Base-by-base conservation (phyloP, 2,113 vertebrate genomes). In the Otocyon megalotis region DNA sequence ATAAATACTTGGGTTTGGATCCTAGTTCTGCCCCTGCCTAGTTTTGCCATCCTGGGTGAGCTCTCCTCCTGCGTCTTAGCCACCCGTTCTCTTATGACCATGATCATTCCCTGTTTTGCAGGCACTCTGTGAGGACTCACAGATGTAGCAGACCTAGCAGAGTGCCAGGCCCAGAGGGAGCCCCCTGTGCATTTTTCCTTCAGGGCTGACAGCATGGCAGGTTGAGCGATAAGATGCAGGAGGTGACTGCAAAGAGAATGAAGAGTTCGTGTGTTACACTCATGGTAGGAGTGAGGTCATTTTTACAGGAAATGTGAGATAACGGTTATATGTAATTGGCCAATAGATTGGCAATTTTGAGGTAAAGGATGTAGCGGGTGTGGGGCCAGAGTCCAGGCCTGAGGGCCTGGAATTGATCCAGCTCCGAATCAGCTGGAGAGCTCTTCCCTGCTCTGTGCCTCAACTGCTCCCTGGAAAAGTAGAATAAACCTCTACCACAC, bases 281-380 rank as follows among this genome's bases (percentile, higher is more conserved):
- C 24, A 9, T 8, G 2, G 22, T 16, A n/a, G 15, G 43, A 90
- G 32, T 26, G 4, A 22, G 8, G 2, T 54, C 13, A 0, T 67
- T 79, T 96, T 88, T 26, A 13, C 14, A 92, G 62, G 32, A 80
- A 95, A 65, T 50, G n/a, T 86, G 79, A 89, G 96, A 24, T 9
- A 37, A 37, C 56, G 22, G 20, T 91, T 87, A 63, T 17, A 37
- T 54, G 53, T 48, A 24, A 24, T 13, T 50, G 72, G 17, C 32
- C 84, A 60, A 32, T 16, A 63, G 50, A 90, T 72, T 30, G 62
- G 24, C 8, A 48, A 71, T 56, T 53, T 83, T 89, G 43, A 86
- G 91, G 43, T 22, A 76, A n/a, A 91, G 93, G n/a, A 90, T 58
- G 30, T 20, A 71, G 17, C 26, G 5, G 3, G 1, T 62, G 17